Evolutionary conservation across 2,797 vertebrate species (phyloP).

Genomic region (Chaunax sp.): DNA sequence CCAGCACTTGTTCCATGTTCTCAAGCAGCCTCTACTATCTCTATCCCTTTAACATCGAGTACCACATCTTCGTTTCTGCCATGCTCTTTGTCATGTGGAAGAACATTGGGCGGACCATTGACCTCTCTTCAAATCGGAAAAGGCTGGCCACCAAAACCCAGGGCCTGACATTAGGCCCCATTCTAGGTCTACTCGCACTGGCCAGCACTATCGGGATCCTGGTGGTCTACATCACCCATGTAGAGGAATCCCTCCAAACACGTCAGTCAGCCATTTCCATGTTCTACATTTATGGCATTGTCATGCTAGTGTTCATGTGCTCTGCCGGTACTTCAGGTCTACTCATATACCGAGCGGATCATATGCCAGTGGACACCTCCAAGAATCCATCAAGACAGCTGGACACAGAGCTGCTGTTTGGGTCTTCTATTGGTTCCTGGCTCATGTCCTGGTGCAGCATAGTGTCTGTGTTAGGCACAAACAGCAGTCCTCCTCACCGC

Average conservation of each 20-base stretch:
- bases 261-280: slow-evolving; percentile 89
- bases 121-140: slow-evolving; percentile 83
- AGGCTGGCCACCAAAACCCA: slow-evolving; percentile 78
- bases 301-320: slow-evolving; percentile 90
- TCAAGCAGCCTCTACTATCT: slow-evolving; percentile 92
- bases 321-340: slow-evolving; percentile 84
- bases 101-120: slow-evolving; percentile 92
- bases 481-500: slow-evolving; percentile 81
- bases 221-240: slow-evolving; percentile 90
- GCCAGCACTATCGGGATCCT: slow-evolving; percentile 91
- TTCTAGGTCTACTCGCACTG: slow-evolving; percentile 88
- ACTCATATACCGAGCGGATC: slow-evolving; percentile 87
- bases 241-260: slow-evolving; percentile 85
- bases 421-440: slow-evolving; percentile 93
- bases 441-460: slow-evolving; percentile 96
- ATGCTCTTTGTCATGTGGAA: slow-evolving; percentile 98
- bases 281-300: slow-evolving; percentile 91
- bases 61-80: slow-evolving; percentile 95
- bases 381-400: slow-evolving; percentile 92
- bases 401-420: slow-evolving; percentile 91
- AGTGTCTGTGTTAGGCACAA: slow-evolving; percentile 85
- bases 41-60: slow-evolving; percentile 97
- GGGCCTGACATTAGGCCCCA: slow-evolving; percentile 84
- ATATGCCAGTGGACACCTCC: slow-evolving; percentile 85
- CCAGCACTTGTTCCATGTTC: slow-evolving; percentile 88